phyloP scores from a whole-genome alignment of 2,113 vertebrate species.

The Mirounga angustirostris region DNA sequence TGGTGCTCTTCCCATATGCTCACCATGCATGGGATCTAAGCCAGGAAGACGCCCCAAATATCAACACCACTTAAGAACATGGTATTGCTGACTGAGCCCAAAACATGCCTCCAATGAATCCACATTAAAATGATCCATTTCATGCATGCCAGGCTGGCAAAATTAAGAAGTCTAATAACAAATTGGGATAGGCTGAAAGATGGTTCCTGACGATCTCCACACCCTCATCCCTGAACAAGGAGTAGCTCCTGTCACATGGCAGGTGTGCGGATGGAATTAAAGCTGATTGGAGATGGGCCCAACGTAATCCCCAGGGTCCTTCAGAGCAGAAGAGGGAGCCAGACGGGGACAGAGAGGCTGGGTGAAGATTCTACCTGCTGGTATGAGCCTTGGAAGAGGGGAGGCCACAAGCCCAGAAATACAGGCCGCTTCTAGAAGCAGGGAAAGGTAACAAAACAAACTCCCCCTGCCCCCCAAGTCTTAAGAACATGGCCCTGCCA shows the following conservation, averaged over 20 bases:
- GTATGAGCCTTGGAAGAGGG: not conserved
- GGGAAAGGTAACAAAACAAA: not conserved
- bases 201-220: fast-evolving
- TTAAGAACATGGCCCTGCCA: fast-evolving
- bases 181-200: not conserved
- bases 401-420: not conserved
- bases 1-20: fast-evolving
- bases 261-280: not conserved
- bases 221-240: fast-evolving
- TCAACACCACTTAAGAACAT: fast-evolving
- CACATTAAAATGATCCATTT: not conserved
- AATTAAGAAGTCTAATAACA: not conserved
- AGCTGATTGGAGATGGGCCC: not conserved
- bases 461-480: fast-evolving
- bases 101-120: not conserved
- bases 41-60: not conserved
- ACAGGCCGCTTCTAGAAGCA: not conserved
- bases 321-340: fast-evolving
- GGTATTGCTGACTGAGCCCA: not conserved
- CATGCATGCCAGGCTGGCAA: not conserved
- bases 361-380: not conserved
- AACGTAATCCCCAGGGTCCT: fast-evolving
- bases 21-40: not conserved
- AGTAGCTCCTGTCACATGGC: fast-evolving
- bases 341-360: not conserved